These are phyloP conservation scores for Notodonta ziczac DNA, from an alignment of 2,888 invertebrate species.

Conservation along the genomic window DNA sequence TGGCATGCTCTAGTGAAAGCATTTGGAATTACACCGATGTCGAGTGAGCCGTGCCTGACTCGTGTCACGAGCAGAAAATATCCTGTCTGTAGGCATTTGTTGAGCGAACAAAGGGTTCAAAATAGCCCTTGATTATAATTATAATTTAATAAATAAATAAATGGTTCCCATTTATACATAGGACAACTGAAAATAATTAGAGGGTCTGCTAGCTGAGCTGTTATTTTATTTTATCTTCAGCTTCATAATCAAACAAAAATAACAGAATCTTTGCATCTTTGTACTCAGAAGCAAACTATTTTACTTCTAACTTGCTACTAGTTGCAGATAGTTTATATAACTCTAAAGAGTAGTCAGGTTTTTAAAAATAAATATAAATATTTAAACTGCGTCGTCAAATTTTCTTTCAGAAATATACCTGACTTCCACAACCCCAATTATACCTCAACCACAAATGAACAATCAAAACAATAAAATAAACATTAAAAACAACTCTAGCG, in stretches of 20 bases:
- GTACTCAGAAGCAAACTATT: too few relatives aligned
- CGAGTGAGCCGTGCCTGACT: conserved; percentile 12
- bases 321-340: too few relatives aligned
- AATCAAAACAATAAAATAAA: conserved; percentile 44
- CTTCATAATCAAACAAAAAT: too few relatives aligned
- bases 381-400: too few relatives aligned
- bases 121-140: background rate
- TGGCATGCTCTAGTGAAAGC: conserved; percentile 26
- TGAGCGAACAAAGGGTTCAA: conserved; percentile 3
- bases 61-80: conserved; percentile 3
- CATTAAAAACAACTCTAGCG: conserved; percentile 36
- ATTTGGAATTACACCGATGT: conserved; percentile 25
- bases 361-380: too few relatives aligned
- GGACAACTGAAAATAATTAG: background rate
- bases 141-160: background rate
- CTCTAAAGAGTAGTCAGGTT: too few relatives aligned
- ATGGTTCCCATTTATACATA: background rate
- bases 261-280: too few relatives aligned
- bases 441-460: conserved; percentile 22
- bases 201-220: background rate
- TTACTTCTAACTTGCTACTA: too few relatives aligned
- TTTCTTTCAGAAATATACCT: too few relatives aligned
- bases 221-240: too few relatives aligned
- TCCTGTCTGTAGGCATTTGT: conserved; percentile 5
- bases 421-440: too few relatives aligned